Conservation (phyloP, 1,140 invertebrate species). For the Aphaenogaster rudis region DNA sequence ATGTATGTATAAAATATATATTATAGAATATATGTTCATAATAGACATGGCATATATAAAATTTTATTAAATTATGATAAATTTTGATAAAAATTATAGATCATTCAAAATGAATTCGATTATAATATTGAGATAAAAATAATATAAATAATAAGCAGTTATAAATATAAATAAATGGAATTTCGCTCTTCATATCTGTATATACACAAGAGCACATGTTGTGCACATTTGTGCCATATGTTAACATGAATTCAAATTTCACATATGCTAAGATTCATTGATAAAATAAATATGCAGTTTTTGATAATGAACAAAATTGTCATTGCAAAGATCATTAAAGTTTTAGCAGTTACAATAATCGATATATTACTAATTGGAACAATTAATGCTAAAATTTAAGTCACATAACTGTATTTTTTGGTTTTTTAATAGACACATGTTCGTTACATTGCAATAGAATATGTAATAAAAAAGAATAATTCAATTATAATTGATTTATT, state of each 20-base stretch:
- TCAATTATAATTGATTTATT: background rate
- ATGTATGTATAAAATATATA: background rate
- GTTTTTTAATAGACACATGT: background rate
- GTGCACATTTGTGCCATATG: background rate
- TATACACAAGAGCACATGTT: background rate
- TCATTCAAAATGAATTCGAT: background rate
- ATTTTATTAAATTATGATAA: background rate
- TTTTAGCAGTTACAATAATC: background rate
- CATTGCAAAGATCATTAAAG: background rate
- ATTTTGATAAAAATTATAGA: background rate
- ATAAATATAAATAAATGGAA: slow-evolving; percentile 1
- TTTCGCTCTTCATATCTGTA: too few relatives aligned
- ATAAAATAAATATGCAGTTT: background rate
- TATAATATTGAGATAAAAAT: background rate
- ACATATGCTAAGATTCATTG: background rate
- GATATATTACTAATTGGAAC: background rate
- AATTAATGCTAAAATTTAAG: background rate
- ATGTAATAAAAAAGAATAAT: background rate
- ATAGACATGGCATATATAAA: background rate
- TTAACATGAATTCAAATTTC: slow-evolving; percentile 13
- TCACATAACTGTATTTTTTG: background rate
- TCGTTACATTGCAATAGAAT: background rate
- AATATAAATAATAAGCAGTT: background rate
- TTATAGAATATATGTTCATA: background rate
- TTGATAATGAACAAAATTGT: background rate